A percentile compares a stretch with the other conserved stretches of the same genome.
Evolutionary conservation across 2,113 vertebrate genomes (phyloP).

Genomic region (Natator depressus): DNA sequence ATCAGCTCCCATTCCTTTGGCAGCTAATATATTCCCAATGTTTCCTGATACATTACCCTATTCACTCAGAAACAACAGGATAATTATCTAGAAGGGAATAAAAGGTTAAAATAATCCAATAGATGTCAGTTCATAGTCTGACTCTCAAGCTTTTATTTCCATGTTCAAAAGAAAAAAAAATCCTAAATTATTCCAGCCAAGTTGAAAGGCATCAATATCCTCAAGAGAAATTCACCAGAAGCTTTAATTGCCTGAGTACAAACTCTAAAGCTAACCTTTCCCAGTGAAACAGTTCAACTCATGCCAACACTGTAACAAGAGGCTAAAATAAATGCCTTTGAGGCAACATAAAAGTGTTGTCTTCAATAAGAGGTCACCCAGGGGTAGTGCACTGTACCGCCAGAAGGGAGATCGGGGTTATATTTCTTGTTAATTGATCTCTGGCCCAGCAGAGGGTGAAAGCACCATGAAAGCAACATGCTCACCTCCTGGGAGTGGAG

Average conservation of each 20-base stretch:
- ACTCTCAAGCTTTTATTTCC: not conserved
- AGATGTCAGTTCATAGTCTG: not conserved
- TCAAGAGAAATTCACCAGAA: not conserved
- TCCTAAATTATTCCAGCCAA: not conserved
- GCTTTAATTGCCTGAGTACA: not conserved
- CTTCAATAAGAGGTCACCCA: not conserved
- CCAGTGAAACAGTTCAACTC: not conserved
- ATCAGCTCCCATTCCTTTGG: no score
- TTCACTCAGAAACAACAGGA: not conserved
- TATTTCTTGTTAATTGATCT: not conserved
- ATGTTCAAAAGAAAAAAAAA: not conserved
- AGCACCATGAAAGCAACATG: not conserved
- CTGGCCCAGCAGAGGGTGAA: not conserved
- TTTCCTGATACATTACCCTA: not conserved
- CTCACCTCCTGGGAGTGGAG: not conserved
- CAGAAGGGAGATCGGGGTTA: not conserved
- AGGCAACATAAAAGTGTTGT: not conserved
- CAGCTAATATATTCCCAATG: not conserved
- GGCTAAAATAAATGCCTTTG: not conserved
- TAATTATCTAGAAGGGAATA: not conserved
- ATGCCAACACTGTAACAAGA: not conserved
- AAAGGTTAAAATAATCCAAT: not conserved
- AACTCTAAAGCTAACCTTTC: not conserved
- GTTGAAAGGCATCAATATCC: not conserved
- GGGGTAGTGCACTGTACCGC: not conserved